Base-by-base conservation (phyloP, 92 coral and sea anemone species). In the Porites cylindrica region DNA sequence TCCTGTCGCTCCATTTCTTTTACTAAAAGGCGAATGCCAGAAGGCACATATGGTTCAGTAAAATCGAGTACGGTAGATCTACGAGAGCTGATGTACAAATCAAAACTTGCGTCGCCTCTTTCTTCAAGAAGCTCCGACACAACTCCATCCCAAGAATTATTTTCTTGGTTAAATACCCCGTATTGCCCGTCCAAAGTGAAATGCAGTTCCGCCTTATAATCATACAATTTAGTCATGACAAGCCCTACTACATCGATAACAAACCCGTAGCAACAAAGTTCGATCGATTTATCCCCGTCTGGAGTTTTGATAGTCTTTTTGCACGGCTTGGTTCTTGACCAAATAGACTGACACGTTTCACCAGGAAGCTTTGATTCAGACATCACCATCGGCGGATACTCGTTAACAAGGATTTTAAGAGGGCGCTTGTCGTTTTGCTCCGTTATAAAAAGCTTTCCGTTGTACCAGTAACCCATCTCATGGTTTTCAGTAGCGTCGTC, bases 121-220 rank as follows among this genome's bases (percentile, higher is more conserved):
- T 88, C 85, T 7, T 56, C 65, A 8, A 95, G 78, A 23, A 95
- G 89, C 32, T 95, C 98, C 18, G 82, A 60, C 10, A 95, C 94
- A 8, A 95, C 91, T 6, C 98, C 98, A 86, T 95, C 84, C 98
- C 98, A 95, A 8, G 94, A 81, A 59, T 91, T 75, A 73, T 95
- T 95, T 62, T 11, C 23, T 8, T 88, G 88, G 53, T 94, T 80
- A 72, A 80, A 94, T 0, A 95, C 90, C 11, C 98, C 98, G 72
- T 83, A 95, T 53, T 83, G 92, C 7, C 96, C 98, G 62, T 95
- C 98, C 54, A 88, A 88, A 70, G 86, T 91, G 24, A 95, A 86
- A 8, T 86, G 86, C 16, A 95, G 68, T 38, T 79, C 89, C 17
- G 86, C 81, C 2, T 78, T 74, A 54, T 52, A 68, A 8, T n/a